A percentile compares a stretch with the other conserved stretches of the same genome.
Evolutionary conservation across 2,797 vertebrate species (phyloP).

Genomic region (Melanotaenia maccullochi): DNA sequence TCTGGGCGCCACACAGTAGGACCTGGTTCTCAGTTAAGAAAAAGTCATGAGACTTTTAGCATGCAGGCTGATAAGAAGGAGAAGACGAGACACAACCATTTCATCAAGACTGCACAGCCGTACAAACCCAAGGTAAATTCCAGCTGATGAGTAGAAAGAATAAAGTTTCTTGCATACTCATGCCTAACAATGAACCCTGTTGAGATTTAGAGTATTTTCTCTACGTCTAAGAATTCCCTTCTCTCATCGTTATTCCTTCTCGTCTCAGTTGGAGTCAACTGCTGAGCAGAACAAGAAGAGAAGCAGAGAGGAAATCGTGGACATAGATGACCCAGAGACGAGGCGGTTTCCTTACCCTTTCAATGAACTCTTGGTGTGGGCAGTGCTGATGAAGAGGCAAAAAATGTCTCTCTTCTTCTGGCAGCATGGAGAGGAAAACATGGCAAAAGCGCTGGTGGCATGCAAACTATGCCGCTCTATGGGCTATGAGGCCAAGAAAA

Average conservation of each 20-base stretch:
- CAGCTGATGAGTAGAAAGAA: not conserved
- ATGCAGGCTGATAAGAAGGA: constrained; percentile 98
- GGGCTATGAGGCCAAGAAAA: constrained; percentile 98
- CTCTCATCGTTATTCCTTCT: not conserved
- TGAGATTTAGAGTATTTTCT: not conserved
- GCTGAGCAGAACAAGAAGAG: constrained; percentile 94
- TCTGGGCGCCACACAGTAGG: constrained; percentile 89
- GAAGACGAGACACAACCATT: constrained; percentile 97
- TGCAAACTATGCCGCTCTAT: constrained; percentile 97
- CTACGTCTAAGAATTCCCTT: not conserved
- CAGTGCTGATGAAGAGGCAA: constrained; percentile 98
- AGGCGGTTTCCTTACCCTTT: constrained; percentile 96
- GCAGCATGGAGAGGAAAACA: constrained; percentile 98
- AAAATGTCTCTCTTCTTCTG: constrained; percentile 99
- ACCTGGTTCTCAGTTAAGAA: constrained; percentile 90
- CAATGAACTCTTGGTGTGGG: constrained; percentile 97
- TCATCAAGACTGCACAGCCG: constrained; percentile 98
- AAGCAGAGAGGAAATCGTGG: constrained; percentile 97
- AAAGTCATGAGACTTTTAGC: constrained; percentile 93
- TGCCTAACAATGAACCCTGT: not conserved
- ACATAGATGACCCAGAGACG: constrained; percentile 97
- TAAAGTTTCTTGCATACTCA: not conserved
- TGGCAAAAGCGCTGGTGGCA: constrained; percentile 98
- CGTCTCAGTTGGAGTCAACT: constrained; percentile 85
- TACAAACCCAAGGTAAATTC: constrained; percentile 94